Evolutionary conservation across 2,888 invertebrate genomes (phyloP), one percentile per base, ranked within the genome.

Genomic region (Phania funesta): DNA sequence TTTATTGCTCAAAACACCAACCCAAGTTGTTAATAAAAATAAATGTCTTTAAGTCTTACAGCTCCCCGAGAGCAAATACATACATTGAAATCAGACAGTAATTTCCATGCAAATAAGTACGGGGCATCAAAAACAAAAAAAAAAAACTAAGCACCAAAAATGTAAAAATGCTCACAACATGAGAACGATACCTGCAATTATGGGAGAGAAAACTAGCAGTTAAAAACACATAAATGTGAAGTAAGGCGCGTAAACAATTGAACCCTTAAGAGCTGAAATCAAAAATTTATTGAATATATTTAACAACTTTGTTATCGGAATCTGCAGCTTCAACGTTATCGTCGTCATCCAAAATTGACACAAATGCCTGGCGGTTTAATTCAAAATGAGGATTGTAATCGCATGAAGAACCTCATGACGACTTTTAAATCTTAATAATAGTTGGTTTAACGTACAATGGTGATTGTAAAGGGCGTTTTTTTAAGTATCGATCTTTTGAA

Each of bases 341-440:
- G 9, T 41, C 35, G 8, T 32, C 70, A 52, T 58, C 16, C 3
- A 6, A 44, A 44, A 58, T 78, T 65, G 65, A 50, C 41, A 38
- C 60, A 73, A 79, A 74, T 68, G 74, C 64, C 64, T 50, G 62
- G 41, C 22, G 62, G 52, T 74, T 52, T 2, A 20, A 50, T 26
- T 13, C 26, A 54, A 64, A 54, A 46, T 74, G 24, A 46, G 35
- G 41, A 60, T 20, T 71, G 54, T 26, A 54, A 68, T 76, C 76
- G 73, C 73, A 73, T 24, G 26, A 81, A 76, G 76, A 81, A 67
- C 46, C 22, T 22, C 22, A 60, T 60, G 58, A 73, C 5, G 29
- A 64, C 18, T 60, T 50, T 41, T 41, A 41, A 50, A 50, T 60
- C 20, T 58, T 62, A 20, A 52, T 73, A 7, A n/a, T 71, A 6